Conservation (phyloP, 2,888 invertebrate species). For the Leptinotarsa tumamoca region DNA sequence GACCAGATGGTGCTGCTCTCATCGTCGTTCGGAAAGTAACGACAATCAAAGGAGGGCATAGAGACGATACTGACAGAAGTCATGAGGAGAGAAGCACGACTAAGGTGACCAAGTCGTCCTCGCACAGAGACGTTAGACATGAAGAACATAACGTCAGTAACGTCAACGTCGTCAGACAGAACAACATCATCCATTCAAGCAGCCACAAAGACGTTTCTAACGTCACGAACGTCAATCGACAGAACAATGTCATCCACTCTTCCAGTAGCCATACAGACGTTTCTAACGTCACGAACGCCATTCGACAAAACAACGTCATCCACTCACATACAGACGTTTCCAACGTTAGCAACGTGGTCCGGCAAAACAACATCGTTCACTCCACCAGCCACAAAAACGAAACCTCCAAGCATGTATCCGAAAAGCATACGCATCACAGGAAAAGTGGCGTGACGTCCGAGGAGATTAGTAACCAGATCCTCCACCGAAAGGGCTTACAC, state of each 20-base stretch:
- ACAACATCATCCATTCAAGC: constrained; percentile 48
- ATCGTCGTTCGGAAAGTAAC: constrained; percentile 69
- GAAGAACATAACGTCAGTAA: constrained; percentile 22
- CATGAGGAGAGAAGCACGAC: constrained; percentile 48
- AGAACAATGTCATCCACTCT: constrained; percentile 4
- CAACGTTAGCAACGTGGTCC: constrained; percentile 9
- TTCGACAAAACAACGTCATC: constrained; percentile 1
- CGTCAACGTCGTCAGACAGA: constrained; percentile 37
- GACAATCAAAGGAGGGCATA: constrained; percentile 60
- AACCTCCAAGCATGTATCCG: constrained; percentile 40
- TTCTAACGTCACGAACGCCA: background rate
- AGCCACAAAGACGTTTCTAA: constrained; percentile 44
- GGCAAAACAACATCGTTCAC: constrained; percentile 49
- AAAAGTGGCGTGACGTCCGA: constrained; percentile 81
- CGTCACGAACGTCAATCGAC: background rate
- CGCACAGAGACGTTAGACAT: constrained; percentile 60
- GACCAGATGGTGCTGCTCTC: constrained; percentile 70
- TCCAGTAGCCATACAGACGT: constrained; percentile 47
- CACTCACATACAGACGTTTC: constrained; percentile 20
- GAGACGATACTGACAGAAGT: constrained; percentile 36
- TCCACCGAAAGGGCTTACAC: constrained; percentile 80
- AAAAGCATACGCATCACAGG: constrained; percentile 70
- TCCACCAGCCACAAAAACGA: constrained; percentile 49
- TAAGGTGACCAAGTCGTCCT: constrained; percentile 57
- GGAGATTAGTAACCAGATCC: constrained; percentile 81